These are phyloP conservation scores for Phasia obesa DNA, from an alignment of 2,888 invertebrate genomes.

Conservation along the genomic window DNA sequence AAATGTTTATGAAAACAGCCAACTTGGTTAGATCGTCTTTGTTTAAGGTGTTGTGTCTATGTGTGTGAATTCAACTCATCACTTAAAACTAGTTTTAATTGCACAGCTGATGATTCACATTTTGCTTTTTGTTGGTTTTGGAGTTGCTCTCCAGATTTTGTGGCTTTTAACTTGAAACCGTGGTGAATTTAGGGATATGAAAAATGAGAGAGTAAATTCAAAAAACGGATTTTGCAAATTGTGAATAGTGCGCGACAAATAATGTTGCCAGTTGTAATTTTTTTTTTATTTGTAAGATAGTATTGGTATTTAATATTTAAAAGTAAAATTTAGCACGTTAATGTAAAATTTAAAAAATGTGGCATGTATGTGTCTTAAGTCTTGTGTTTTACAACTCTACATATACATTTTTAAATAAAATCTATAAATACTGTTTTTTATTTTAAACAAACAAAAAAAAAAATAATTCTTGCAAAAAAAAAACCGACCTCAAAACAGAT, in stretches of 20 bases:
- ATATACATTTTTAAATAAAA: background rate
- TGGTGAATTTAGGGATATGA: constrained; percentile 47
- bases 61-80: constrained; percentile 2
- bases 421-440: too few species aligned
- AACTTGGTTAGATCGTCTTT: constrained; percentile 14
- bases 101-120: constrained; percentile 68
- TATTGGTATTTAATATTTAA: background rate
- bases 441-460: too few species aligned
- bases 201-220: constrained; percentile 1
- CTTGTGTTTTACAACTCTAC: constrained; percentile 21
- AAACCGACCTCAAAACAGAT: too few species aligned
- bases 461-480: too few species aligned
- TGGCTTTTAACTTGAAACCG: constrained; percentile 12
- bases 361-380: constrained; percentile 46
- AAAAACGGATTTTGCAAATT: constrained; percentile 1
- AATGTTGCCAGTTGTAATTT: constrained; percentile 62
- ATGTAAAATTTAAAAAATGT: background rate
- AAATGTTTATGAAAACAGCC: constrained; percentile 33
- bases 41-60: constrained; percentile 14
- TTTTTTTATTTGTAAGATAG: background rate
- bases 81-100: constrained; percentile 64
- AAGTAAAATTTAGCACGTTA: constrained; percentile 27
- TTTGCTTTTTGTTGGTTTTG: constrained; percentile 6
- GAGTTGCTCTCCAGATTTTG: background rate
- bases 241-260: background rate